A percentile compares a stretch with the other conserved stretches of the same genome.
Evolutionary conservation across 2,888 invertebrate genomes (phyloP).

Genomic region (Anaspis maculata): DNA sequence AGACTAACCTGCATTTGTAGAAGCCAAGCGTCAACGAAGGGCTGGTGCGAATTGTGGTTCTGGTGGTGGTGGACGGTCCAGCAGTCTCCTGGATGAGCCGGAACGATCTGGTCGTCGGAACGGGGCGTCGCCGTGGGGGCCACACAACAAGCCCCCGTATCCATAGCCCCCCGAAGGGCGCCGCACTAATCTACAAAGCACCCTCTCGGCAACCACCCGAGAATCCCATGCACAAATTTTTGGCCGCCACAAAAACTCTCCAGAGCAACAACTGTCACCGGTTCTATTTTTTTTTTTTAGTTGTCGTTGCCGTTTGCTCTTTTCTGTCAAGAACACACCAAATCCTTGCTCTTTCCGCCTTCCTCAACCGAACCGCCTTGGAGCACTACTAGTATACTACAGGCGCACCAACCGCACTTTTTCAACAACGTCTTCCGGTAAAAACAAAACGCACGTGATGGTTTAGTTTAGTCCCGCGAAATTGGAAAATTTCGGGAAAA

Average conservation of each 20-base stretch:
- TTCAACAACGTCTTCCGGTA: too few species aligned
- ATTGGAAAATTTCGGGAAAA: too few species aligned
- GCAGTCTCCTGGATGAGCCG: constrained; percentile 38
- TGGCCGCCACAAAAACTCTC: constrained; percentile 2
- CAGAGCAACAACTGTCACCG: too few species aligned
- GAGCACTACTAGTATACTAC: too few species aligned
- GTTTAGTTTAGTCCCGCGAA: too few species aligned
- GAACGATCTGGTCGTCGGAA: constrained; percentile 41
- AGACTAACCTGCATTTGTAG: constrained; percentile 39
- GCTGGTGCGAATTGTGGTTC: constrained; percentile 29
- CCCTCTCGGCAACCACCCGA: constrained; percentile 19
- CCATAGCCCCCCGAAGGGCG: too few species aligned
- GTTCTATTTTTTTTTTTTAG: too few species aligned
- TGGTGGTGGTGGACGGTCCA: constrained; percentile 40
- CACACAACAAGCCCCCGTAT: constrained; percentile 40
- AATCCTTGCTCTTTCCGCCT: constrained; percentile 13
- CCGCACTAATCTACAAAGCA: too few species aligned
- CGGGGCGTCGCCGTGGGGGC: constrained; percentile 37
- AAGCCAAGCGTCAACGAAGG: constrained; percentile 40
- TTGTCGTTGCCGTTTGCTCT: too few species aligned
- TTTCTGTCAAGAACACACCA: too few species aligned
- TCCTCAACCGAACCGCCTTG: constrained; percentile 9
- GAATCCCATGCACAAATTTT: constrained; percentile 12
- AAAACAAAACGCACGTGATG: too few species aligned
- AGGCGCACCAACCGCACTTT: too few species aligned